Conservation (phyloP, 2,797 vertebrate species). For the Fratercula arctica region DNA sequence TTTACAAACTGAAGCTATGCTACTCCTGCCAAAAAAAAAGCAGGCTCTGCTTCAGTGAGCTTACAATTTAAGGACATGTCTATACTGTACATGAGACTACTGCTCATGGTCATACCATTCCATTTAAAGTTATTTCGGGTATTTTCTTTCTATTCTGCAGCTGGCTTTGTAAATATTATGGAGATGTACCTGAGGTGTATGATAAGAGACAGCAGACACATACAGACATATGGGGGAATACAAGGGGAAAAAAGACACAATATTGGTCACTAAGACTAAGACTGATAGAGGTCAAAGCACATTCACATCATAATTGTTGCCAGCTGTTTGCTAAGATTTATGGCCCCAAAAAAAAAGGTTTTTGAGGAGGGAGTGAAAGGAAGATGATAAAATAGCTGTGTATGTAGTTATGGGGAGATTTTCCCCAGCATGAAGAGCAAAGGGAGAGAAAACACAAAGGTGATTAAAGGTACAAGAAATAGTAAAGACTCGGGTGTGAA, state of each 20-base stretch:
- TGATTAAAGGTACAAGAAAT: not conserved
- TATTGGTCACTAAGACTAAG: not conserved
- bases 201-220: not conserved
- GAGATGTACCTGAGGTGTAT: not conserved
- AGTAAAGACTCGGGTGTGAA: not conserved
- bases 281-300: not conserved
- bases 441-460: not conserved
- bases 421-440: not conserved
- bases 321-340: not conserved
- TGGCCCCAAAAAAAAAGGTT: not conserved
- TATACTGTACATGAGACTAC: not conserved
- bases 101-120: not conserved
- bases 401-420: not conserved
- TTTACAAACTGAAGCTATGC: not conserved
- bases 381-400: not conserved
- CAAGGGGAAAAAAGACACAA: not conserved
- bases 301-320: not conserved
- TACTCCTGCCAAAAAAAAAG: slow-evolving; percentile 21
- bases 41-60: not conserved
- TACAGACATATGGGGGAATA: not conserved
- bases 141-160: not conserved
- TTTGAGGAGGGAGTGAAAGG: not conserved
- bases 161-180: not conserved
- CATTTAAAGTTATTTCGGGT: not conserved
- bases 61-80: not conserved